Evolutionary conservation across 37 sponge, comb jelly and placozoan species (phyloP), one percentile per base, ranked within the genome.

Genomic region (Ianthella basta): DNA sequence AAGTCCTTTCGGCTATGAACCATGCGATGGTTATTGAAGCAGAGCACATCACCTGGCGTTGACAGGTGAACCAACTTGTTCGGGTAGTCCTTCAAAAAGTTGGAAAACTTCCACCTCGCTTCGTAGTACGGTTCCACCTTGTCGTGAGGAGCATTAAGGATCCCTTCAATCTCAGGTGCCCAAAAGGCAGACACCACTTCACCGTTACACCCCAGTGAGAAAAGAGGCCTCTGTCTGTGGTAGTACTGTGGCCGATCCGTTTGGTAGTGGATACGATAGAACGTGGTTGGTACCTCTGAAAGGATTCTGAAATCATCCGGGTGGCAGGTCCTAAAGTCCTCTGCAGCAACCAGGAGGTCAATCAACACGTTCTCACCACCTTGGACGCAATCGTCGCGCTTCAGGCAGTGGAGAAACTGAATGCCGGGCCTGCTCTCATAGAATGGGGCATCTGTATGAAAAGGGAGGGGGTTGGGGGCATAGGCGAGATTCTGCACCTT

Each of bases 391-490:
- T 67, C 61, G 55, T 93, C 94, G 87, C 18, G 15, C 21, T 75
- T 87, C 6, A 90, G 5, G 36, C 91, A 93, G 83, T 90, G 91
- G 8, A 93, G 83, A 23, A 90, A 38, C 79, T 88, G 91, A 21
- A 93, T 30, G 3, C 94, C 94, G 24, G 94, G 91, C 40, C 88
- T 88, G 0, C 91, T 85, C 65, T 93, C 88, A 75, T 93, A 93
- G 44, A 87, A 93, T 4, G 67, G 38, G 32, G 74, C 55, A 40
- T 93, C 94, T 82, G 87, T 85, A 80, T 93, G 94, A 27, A 86
- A 61, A 4, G 54, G 41, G 16, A 93, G 83, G 3, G 38, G 10
- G 10, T 27, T 36, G 16, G 60, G 14, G 56, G 39, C 86, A 54
- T 93, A 90, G 35, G 94, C 91, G 33, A 88, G 30, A 55, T 90